phyloP scores from a whole-genome alignment of 2,113 vertebrate genomes.

The Perognathus longimembris region DNA sequence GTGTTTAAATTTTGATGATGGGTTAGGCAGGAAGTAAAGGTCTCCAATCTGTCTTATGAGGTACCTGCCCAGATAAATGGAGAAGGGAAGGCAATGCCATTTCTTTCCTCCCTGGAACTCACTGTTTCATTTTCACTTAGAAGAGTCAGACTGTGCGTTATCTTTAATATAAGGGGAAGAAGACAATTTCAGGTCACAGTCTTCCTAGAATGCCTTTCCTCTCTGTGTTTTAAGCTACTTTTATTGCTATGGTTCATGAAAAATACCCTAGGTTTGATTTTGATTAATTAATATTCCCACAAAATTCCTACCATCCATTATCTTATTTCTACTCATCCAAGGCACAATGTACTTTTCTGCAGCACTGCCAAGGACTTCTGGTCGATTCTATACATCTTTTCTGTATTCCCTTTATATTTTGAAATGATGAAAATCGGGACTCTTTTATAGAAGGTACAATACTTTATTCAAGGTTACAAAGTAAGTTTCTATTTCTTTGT shows the following conservation, averaged over 20 bases:
- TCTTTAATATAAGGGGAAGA: neutral
- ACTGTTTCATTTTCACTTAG: neutral
- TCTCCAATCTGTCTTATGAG: too few relatives aligned
- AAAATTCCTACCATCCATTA: neutral
- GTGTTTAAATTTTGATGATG: neutral
- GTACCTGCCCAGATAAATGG: too few relatives aligned
- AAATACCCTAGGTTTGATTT: neutral
- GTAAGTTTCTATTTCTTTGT: neutral
- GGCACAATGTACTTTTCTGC: neutral
- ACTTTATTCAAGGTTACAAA: slow-evolving; percentile 22
- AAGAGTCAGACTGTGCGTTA: neutral
- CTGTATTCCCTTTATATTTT: neutral
- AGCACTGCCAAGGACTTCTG: neutral
- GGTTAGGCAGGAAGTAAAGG: neutral
- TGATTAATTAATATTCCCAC: neutral
- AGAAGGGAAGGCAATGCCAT: too few relatives aligned
- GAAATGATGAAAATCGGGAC: neutral
- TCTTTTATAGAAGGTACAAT: neutral
- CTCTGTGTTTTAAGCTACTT: neutral
- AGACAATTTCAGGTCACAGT: neutral
- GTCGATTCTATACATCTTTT: neutral
- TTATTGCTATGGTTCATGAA: neutral
- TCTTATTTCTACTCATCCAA: neutral
- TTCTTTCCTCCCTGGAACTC: neutral
- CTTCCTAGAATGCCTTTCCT: neutral